These are phyloP conservation scores for Triplophysa tibetana DNA, from an alignment of 2,113 vertebrate species.

Conservation along the genomic window DNA sequence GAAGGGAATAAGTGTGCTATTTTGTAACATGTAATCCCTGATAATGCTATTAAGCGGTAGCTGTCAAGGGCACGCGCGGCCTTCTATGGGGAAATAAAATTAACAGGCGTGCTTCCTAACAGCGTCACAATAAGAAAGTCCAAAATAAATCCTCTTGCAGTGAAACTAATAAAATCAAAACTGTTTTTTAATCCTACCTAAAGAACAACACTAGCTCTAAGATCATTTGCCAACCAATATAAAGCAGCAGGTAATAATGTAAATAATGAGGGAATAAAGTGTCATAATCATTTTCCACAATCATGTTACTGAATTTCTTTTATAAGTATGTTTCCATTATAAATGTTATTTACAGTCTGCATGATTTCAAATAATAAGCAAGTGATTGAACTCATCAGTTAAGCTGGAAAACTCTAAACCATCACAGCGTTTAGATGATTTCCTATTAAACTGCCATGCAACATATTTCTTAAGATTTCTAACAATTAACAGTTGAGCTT, in stretches of 20 bases:
- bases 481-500: too few relatives aligned
- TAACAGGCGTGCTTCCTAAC: constrained; percentile 45
- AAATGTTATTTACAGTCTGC: constrained; percentile 52
- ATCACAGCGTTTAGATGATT: too few relatives aligned
- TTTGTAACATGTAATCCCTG: constrained; percentile 63
- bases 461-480: too few relatives aligned
- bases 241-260: constrained; percentile 34
- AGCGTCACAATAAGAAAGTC: not conserved
- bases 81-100: constrained; percentile 26
- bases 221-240: constrained; percentile 22
- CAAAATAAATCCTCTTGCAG: constrained; percentile 29
- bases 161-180: constrained; percentile 5
- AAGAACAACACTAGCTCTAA: not conserved
- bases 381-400: not conserved
- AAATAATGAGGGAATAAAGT: constrained; percentile 32
- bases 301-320: constrained; percentile 54
- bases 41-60: constrained; percentile 63
- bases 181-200: constrained; percentile 8
- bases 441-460: too few relatives aligned
- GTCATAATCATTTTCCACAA: constrained; percentile 56
- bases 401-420: not conserved
- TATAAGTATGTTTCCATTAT: constrained; percentile 52
- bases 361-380: not conserved
- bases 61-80: constrained; percentile 31
- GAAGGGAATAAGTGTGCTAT: constrained; percentile 56